A percentile compares a stretch with the other conserved stretches of the same genome.
These are phyloP conservation scores for Orthosia gothica DNA, from an alignment of 2,888 invertebrate species.

Conservation along the genomic window DNA sequence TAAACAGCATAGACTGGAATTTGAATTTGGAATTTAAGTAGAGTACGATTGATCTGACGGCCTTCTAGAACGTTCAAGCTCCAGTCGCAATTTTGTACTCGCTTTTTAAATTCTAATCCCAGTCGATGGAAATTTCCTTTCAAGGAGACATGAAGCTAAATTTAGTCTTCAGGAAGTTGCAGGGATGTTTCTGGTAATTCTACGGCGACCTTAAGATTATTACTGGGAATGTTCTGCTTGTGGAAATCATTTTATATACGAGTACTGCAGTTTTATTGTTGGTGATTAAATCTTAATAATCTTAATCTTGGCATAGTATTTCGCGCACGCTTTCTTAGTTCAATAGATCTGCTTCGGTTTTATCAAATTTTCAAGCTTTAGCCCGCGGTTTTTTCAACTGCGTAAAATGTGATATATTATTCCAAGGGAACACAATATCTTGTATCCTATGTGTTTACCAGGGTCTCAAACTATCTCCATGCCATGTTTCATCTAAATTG, in stretches of 20 bases:
- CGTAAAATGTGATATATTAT: no score
- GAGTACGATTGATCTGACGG: no score
- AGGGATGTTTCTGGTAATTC: constrained; percentile 16
- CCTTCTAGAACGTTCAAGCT: no score
- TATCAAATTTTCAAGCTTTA: no score
- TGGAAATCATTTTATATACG: constrained; percentile 24
- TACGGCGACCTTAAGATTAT: constrained; percentile 27
- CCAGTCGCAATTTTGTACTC: neutral
- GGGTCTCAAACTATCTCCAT: no score
- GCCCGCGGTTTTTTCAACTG: no score
- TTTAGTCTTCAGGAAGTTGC: constrained; percentile 41
- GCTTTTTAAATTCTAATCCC: neutral
- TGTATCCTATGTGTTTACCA: no score
- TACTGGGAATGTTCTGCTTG: neutral
- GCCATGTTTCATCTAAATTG: no score
- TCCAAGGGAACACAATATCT: no score
- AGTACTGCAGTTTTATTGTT: constrained; percentile 27
- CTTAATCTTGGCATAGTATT: constrained; percentile 36
- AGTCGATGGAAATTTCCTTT: constrained; percentile 44
- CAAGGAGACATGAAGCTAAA: constrained; percentile 37
- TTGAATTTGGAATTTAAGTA: neutral
- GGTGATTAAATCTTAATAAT: constrained; percentile 25
- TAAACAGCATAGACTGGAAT: neutral
- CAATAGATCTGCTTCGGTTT: no score
- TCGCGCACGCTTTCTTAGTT: constrained; percentile 3